Base-by-base conservation (phyloP, 2,797 vertebrate genomes). In the Tragelaphus eurycerus region DNA sequence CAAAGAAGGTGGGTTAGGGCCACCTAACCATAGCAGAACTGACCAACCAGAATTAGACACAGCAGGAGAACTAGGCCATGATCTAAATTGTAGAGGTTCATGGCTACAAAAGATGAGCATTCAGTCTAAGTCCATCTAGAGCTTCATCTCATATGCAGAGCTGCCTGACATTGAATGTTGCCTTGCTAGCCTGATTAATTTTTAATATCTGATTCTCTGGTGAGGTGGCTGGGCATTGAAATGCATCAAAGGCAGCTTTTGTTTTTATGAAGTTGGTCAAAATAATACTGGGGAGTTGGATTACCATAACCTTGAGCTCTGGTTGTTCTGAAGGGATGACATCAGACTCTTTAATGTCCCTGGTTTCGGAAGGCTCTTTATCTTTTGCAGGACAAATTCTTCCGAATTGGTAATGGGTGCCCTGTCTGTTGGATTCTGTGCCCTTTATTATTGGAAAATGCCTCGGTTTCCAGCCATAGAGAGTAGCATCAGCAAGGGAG, bases 261-360 rank as follows among this genome's bases (percentile, higher is more conserved):
- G 93, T 98, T 97, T 95, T 97, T 96, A 93, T 95, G 82, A 98
- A 98, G 92, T 95, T 96, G 78, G 84, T 93, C 97, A 95, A 71
- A 97, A 93, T 97, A 95, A 97, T 95, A 86, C 96, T 34, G 62
- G 48, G 54, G 97, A 95, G 59, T 98, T 34, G 8, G 86, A 78
- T 97, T 98, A 97, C 98, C 90, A 92, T 97, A 96, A 96, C 96
- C 92, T 96, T 98, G 95, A 97, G 96, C 82, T 95, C 93, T 92
- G 85, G 52, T 85, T 94, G 55, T 96, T 97, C 94, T 94, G 89
- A 91, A 97, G 55, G 86, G 93, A 90, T 98, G 96, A 97, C 94
- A 78, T 97, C 98, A 96, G 94, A 93, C 74, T 97, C 76, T 89
- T 54, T 96, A 96, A 92, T 55, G n/a, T 90, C 31, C 60, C 34